phyloP scores from a whole-genome alignment of 2,113 vertebrate genomes.

The Macroglossus sobrinus region DNA sequence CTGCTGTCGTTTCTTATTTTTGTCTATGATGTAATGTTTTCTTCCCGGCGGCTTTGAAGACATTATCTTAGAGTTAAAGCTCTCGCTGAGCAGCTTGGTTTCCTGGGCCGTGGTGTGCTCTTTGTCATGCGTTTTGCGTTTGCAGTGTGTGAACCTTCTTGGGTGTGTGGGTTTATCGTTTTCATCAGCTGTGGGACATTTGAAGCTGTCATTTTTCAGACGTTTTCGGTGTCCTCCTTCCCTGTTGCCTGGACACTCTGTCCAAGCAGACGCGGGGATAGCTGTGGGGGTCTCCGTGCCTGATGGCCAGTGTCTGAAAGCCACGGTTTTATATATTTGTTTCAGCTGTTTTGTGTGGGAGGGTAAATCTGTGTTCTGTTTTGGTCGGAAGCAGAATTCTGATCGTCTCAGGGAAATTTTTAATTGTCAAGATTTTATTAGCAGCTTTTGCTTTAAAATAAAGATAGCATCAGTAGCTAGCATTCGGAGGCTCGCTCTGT shows the following conservation, averaged over 20 bases:
- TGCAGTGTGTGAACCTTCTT: neutral
- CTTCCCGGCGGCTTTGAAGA: neutral
- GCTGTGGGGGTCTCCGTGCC: too few species aligned
- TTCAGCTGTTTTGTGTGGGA: neutral
- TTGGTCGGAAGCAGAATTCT: neutral
- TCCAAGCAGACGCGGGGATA: neutral
- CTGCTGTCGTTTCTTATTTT: neutral
- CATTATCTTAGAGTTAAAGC: neutral
- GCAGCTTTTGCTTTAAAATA: neutral
- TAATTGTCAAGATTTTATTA: neutral
- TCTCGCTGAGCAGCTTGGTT: neutral
- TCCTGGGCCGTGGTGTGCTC: neutral
- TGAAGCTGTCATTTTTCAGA: neutral
- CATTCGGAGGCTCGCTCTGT: fast-evolving
- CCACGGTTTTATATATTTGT: neutral
- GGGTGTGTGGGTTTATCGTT: neutral
- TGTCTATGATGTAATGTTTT: neutral
- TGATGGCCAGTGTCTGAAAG: neutral
- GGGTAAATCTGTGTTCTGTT: neutral
- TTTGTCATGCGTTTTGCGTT: neutral
- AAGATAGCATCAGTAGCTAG: neutral
- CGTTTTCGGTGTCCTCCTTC: neutral
- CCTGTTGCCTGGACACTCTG: neutral
- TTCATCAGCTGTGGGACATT: neutral
- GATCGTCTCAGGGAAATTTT: neutral